phyloP scores from a whole-genome alignment of 2,888 invertebrate genomes.

The Volucella zonaria region DNA sequence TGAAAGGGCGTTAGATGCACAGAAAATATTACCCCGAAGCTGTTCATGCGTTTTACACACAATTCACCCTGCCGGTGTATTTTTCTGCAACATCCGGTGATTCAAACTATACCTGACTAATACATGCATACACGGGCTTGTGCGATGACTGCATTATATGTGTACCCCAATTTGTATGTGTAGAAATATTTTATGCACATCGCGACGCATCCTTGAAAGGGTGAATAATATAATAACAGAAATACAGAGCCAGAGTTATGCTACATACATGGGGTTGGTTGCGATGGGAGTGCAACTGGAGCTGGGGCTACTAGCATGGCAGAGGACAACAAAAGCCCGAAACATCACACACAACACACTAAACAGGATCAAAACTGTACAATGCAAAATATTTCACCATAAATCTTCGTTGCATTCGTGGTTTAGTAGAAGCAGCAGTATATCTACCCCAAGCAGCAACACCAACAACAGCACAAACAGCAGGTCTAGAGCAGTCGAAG shows the following conservation, averaged over 20 bases:
- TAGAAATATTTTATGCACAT: slow-evolving; percentile 59
- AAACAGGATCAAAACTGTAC: slow-evolving; percentile 71
- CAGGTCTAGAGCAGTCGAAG: background rate
- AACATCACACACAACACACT: slow-evolving; percentile 68
- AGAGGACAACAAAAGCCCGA: slow-evolving; percentile 61
- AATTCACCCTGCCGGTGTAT: slow-evolving; percentile 27
- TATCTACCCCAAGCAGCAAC: slow-evolving; percentile 31
- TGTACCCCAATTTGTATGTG: background rate
- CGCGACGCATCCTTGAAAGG: slow-evolving; percentile 43
- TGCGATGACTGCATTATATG: background rate
- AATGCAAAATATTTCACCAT: slow-evolving; percentile 71
- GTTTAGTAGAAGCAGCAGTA: slow-evolving; percentile 43
- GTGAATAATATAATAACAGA: slow-evolving; percentile 65
- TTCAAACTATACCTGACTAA: background rate
- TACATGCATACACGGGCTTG: background rate
- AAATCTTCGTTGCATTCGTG: slow-evolving; percentile 71
- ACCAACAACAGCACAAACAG: slow-evolving; percentile 16
- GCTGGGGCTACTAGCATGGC: background rate
- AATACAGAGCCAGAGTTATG: slow-evolving; percentile 1
- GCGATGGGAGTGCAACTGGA: no score
- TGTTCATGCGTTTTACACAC: slow-evolving; percentile 68
- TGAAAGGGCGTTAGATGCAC: slow-evolving; percentile 43
- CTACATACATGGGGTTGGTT: background rate
- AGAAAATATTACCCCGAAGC: slow-evolving; percentile 55
- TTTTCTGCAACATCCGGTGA: slow-evolving; percentile 10